phyloP scores from a whole-genome alignment of 2,113 vertebrate species.

The Leptosomus discolor region DNA sequence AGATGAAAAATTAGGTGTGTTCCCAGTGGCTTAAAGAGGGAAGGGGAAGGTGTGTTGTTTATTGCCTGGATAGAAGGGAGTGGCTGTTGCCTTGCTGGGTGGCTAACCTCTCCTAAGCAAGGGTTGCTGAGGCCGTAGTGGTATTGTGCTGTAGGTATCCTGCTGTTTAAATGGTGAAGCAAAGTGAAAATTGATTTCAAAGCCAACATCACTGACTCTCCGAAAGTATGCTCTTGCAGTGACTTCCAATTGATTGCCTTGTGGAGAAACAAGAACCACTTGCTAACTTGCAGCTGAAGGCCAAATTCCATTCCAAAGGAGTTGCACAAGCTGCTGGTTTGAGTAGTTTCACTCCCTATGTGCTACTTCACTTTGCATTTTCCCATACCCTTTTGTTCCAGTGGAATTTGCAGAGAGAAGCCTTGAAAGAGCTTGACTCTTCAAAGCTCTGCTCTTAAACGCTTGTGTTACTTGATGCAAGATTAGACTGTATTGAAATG shows the following conservation, averaged over 20 bases:
- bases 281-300: not conserved
- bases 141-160: not conserved
- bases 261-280: slow-evolving; percentile 2
- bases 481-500: not conserved
- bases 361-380: not conserved
- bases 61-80: not conserved
- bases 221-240: not conserved
- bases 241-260: not conserved
- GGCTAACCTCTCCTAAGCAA: not conserved
- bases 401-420: not conserved
- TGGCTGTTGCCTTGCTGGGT: not conserved
- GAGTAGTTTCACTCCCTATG: slow-evolving; percentile 11
- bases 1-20: not conserved
- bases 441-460: not conserved
- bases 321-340: slow-evolving; percentile 37
- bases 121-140: not conserved
- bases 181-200: slow-evolving; percentile 6
- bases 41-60: not conserved
- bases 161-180: not conserved
- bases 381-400: not conserved
- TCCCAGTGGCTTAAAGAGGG: not conserved
- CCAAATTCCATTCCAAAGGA: slow-evolving; percentile 42
- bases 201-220: slow-evolving; percentile 2
- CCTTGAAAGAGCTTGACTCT: not conserved
- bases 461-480: not conserved